Conservation (phyloP, 2,888 invertebrate species). For the Sphecodes monilicornis region DNA sequence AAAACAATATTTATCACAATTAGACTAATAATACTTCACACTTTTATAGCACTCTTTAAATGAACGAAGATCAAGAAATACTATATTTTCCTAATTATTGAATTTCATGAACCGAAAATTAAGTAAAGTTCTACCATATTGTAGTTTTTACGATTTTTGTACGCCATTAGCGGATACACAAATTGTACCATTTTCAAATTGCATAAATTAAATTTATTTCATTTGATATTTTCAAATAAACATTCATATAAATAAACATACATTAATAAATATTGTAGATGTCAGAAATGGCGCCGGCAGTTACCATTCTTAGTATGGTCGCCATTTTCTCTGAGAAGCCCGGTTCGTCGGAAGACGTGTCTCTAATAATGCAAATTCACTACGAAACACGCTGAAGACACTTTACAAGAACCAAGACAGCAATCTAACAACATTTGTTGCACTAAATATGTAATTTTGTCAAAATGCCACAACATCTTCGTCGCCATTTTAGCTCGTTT, state of each 20-base stretch:
- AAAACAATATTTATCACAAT: background rate
- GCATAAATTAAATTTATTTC: too few relatives aligned
- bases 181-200: background rate
- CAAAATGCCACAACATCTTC: background rate
- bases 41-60: background rate
- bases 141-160: too few relatives aligned
- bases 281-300: background rate
- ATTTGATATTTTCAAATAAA: too few relatives aligned
- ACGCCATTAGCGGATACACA: background rate
- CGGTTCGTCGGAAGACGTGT: background rate
- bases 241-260: background rate
- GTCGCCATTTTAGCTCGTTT: background rate
- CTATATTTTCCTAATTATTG: background rate
- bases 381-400: background rate
- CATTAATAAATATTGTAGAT: background rate
- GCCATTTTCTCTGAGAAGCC: background rate
- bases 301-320: background rate
- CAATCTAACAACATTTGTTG: slow-evolving; percentile 10
- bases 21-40: background rate
- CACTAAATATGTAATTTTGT: slow-evolving; percentile 7
- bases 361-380: background rate
- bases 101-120: background rate
- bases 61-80: background rate
- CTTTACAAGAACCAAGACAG: background rate
- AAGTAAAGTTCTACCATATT: background rate